Base-by-base conservation (phyloP, 2,797 vertebrate genomes). In the Rhabdophis nuchalis region DNA sequence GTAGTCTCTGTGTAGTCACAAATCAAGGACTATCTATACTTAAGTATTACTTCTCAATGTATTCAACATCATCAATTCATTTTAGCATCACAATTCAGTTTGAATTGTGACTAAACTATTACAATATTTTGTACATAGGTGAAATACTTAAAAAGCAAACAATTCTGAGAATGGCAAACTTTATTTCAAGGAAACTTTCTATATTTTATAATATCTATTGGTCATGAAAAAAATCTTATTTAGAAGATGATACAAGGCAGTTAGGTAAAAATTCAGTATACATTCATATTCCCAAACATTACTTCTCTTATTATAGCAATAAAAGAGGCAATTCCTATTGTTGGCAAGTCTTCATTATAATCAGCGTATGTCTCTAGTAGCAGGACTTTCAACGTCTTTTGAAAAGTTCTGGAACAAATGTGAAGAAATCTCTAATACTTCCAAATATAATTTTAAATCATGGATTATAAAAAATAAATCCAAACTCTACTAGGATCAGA, bases 71-170 rank as follows among this genome's bases (percentile, higher is more conserved):
- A 13, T 13, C 50, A 72, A 82, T 89, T 50, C 90, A 85, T 93
- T 36, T 25, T 41, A 64, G 57, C 97, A 95, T 94, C 96, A 94
- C 96, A 94, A 96, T 90, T 93, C 92, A 94, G 92, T 82, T 64
- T 94, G 94, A 89, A 64, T 60, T 97, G 94, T 90, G 93, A 88
- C 36, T 94, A 96, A 96, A 95, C 77, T 95, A 96, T 96, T 95
- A 95, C 96, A 97, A 97, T 95, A 96, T 50, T 11, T 56, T 29
- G 32, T 41, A 29, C 46, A 46, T 16, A n/a, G 52, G 20, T 91
- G 25, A 60, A 86, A 61, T 64, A 95, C 57, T 94, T 94, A 96
- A 97, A 96, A 96, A 93, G 93, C 95, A 96, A 97, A 93, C 92
- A 95, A 95, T 86, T 94, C 95, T 86, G 91, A 95, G 52, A 91